Evolutionary conservation across 2,888 invertebrate species (phyloP), one percentile per base, ranked within the genome.

Genomic region (Sphinx pinastri): DNA sequence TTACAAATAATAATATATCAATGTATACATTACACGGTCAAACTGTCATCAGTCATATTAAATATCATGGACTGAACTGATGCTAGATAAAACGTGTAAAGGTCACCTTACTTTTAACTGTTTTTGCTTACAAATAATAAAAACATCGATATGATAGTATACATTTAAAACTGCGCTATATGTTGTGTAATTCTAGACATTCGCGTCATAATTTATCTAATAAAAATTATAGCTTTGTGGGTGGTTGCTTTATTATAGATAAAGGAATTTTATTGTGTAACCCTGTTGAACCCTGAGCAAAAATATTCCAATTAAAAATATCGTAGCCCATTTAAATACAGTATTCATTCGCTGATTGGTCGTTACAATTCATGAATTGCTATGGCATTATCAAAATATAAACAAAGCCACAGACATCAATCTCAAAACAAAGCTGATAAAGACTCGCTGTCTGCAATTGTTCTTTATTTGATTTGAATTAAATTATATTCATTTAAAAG

Each of bases 251-350:
- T 11, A 8, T 54, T 11, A 55, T 19, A 55, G 55, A 55, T 55
- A 55, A 55, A 55, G 55, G 19, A 55, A 55, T 55, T 19, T 19
- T 2, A 55, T 55, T 55, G 19, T 55, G 11, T 3, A 55, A 10
- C n/a, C 55, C 10, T 5, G 7, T 38, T 38, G 19, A 55, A 55
- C 0, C 2, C 55, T 38, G 4, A 38, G 38, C n/a, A 38, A 55
- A 55, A 55, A 55, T 55, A 55, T 3, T 19, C 55, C 55, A 55
- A 55, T 19, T n/a, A 11, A 55, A 55, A 55, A 55, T 19, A 55
- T 10, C 55, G 11, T 55, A 19, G 55, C 16, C 55, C 19, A 11
- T 55, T 19, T 55, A 11, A 55, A 51, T 11, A 4, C 19, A 0
- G 19, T 19, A 55, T 55, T 19, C 19, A 55, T 55, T 55, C 11